Conservation (phyloP, 1,140 invertebrate genomes). For the Lepidurus arcticus region DNA sequence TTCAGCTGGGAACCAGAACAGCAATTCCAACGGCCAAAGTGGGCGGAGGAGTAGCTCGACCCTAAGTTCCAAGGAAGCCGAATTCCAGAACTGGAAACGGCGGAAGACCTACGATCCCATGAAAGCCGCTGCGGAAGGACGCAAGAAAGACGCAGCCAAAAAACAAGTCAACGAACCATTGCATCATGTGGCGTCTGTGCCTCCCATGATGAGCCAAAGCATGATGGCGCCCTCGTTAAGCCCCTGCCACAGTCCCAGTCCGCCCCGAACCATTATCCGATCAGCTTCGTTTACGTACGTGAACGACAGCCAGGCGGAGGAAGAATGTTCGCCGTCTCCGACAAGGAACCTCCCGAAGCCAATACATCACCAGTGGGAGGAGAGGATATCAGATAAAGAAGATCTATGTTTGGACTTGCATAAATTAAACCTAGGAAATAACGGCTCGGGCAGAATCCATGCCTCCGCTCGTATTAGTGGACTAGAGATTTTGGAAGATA, state of each 20-base stretch:
- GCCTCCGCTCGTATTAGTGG: slow-evolving; percentile 10
- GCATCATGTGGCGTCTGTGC: slow-evolving; percentile 37
- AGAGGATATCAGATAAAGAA: slow-evolving; percentile 23
- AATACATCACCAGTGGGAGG: slow-evolving; percentile 12
- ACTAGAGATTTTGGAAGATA: slow-evolving; percentile 19
- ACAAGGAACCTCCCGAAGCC: not conserved
- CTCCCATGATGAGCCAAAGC: slow-evolving; percentile 33
- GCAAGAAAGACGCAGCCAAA: slow-evolving; percentile 35
- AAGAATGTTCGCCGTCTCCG: not conserved
- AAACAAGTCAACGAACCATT: not conserved
- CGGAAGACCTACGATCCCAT: slow-evolving; percentile 85
- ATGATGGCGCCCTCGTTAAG: slow-evolving; percentile 32
- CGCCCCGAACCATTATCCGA: slow-evolving; percentile 31
- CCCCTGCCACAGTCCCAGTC: slow-evolving; percentile 23
- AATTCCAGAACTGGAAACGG: slow-evolving; percentile 86
- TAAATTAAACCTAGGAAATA: not conserved
- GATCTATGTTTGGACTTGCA: slow-evolving; percentile 24
- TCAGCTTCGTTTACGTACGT: slow-evolving; percentile 33
- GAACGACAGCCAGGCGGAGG: slow-evolving; percentile 25
- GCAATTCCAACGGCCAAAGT: not conserved
- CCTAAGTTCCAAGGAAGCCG: slow-evolving; percentile 63
- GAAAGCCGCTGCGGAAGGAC: slow-evolving; percentile 49
- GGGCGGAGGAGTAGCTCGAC: slow-evolving; percentile 55
- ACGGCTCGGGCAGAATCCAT: slow-evolving; percentile 6
- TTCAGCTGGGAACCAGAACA: not conserved